A percentile compares a stretch with the other conserved stretches of the same genome.
Conservation (phyloP, 2,797 vertebrate genomes). For the Pempheris klunzingeri region DNA sequence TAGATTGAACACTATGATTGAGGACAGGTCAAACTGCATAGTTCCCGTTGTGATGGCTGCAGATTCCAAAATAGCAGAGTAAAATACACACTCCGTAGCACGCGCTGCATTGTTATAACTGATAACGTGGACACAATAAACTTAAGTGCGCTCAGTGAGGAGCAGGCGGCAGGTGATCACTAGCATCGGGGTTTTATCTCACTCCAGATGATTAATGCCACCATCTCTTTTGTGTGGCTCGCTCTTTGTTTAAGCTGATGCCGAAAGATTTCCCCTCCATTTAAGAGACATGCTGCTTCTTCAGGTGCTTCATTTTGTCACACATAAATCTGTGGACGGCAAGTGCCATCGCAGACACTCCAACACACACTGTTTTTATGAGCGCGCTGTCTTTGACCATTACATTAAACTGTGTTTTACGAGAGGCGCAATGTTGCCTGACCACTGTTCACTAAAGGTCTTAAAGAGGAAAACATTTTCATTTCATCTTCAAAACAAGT, state of each 20-base stretch:
- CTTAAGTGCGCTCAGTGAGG: constrained; percentile 18
- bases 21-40: background rate
- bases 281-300: constrained; percentile 40
- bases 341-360: constrained; percentile 18
- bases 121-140: constrained; percentile 38
- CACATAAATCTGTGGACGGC: constrained; percentile 34
- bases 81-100: constrained; percentile 12
- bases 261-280: constrained; percentile 15
- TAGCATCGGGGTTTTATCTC: constrained; percentile 47
- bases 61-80: background rate
- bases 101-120: constrained; percentile 30
- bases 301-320: constrained; percentile 43
- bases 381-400: constrained; percentile 36
- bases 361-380: constrained; percentile 40
- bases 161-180: constrained; percentile 52
- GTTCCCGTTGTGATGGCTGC: background rate
- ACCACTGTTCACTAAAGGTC: constrained; percentile 19
- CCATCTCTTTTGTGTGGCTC: constrained; percentile 3
- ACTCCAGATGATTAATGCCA: constrained; percentile 37
- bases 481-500: constrained; percentile 1
- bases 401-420: constrained; percentile 33
- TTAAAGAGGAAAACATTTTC: constrained; percentile 7
- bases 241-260: constrained; percentile 35
- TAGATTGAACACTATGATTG: background rate
- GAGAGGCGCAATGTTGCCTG: constrained; percentile 46